phyloP scores from a whole-genome alignment of 2,113 vertebrate species.

The Odobenus rosmarus region DNA sequence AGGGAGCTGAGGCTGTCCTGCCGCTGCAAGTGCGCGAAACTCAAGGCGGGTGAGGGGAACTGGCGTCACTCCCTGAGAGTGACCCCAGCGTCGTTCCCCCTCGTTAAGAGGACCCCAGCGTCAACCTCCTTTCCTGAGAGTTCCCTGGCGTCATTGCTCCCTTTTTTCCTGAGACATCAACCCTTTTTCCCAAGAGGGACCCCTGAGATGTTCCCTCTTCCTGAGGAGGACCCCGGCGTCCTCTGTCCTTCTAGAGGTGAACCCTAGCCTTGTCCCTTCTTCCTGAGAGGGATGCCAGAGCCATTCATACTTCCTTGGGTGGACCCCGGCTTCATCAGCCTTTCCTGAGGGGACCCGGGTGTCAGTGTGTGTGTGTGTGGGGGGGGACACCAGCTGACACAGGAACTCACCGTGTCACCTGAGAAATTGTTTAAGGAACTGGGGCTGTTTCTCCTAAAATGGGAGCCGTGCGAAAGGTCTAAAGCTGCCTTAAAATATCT shows the following conservation, averaged over 20 bases:
- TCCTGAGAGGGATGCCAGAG: not conserved
- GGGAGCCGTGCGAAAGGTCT: not conserved
- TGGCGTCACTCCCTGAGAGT: not conserved
- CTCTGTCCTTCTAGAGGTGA: not conserved
- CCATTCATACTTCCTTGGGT: not conserved
- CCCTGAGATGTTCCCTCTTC: not conserved
- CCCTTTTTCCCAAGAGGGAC: not conserved
- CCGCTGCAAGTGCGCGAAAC: rapidly evolving
- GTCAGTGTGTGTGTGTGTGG: not conserved
- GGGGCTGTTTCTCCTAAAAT: not conserved
- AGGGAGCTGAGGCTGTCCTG: rapidly evolving
- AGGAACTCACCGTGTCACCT: not conserved
- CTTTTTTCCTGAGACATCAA: not conserved
- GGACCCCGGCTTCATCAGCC: not conserved
- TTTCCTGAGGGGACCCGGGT: not conserved
- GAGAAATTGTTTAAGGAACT: not conserved
- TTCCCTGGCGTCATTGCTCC: no score
- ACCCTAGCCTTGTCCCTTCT: not conserved
- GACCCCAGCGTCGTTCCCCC: not conserved
- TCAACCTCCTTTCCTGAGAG: not conserved
- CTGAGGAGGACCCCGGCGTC: not conserved
- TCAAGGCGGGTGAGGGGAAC: not conserved
- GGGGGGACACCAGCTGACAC: not conserved
- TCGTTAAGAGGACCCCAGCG: not conserved
- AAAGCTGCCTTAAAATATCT: not conserved